Conservation (phyloP, 2,113 vertebrate species). For the Baryphthengus martii region DNA sequence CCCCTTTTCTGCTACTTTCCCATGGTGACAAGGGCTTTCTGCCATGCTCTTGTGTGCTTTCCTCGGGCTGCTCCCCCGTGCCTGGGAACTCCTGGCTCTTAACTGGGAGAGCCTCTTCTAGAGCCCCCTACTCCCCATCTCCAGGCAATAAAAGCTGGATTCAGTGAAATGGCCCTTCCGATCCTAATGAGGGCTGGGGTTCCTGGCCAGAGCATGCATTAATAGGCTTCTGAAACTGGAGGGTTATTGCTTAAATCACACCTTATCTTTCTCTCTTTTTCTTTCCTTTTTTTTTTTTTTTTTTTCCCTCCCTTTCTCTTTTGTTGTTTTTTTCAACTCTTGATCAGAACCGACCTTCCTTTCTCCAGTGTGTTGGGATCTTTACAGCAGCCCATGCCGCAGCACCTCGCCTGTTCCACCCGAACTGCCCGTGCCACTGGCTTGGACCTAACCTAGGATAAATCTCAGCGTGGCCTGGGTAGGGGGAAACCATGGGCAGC, state of each 20-base stretch:
- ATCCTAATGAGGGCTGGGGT: neutral
- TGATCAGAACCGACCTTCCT: constrained; percentile 63
- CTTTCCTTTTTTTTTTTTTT: neutral
- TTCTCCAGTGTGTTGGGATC: constrained; percentile 60
- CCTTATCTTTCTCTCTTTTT: constrained; percentile 70
- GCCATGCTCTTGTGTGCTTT: neutral
- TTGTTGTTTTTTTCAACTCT: neutral
- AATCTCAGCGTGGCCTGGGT: constrained; percentile 46
- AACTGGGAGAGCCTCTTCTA: neutral
- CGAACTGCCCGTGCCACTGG: constrained; percentile 32
- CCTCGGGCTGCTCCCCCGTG: neutral
- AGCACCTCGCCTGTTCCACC: constrained; percentile 10
- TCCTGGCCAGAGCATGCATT: neutral
- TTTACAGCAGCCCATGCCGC: constrained; percentile 67
- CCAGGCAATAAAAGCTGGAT: neutral
- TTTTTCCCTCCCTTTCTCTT: neutral
- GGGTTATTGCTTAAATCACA: constrained; percentile 31
- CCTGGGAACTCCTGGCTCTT: neutral
- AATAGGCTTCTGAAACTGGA: neutral
- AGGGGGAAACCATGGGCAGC: constrained; percentile 87
- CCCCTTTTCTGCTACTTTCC: neutral
- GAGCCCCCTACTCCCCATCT: neutral
- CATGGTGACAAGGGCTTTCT: neutral
- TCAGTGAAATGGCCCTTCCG: neutral
- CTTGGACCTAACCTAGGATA: constrained; percentile 72